Evolutionary conservation across 2,113 vertebrate species (phyloP).

Genomic region (Callospermophilus lateralis): DNA sequence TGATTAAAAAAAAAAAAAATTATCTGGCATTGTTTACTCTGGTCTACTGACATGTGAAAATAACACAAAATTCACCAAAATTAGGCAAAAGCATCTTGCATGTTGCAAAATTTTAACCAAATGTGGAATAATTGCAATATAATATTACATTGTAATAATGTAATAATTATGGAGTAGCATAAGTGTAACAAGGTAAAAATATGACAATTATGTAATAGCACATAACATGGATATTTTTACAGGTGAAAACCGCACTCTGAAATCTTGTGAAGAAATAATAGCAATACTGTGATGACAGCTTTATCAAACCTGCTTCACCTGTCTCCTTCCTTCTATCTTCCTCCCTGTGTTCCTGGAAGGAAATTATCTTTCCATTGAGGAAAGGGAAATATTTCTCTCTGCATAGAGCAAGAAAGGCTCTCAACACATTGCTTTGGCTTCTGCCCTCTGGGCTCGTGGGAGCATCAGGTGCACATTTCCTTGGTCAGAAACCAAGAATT

Average conservation of each 20-base stretch:
- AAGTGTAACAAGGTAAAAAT: conserved; percentile 20
- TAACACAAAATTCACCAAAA: conserved; percentile 3
- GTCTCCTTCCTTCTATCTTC: neutral
- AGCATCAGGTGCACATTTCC: neutral
- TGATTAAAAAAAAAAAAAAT: neutral
- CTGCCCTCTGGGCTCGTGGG: neutral
- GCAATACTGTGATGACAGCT: neutral
- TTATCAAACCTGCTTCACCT: neutral
- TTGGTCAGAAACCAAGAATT: neutral
- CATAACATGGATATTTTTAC: neutral
- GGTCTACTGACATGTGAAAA: neutral
- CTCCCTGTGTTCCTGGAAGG: neutral
- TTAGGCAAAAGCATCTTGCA: neutral
- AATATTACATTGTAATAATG: neutral
- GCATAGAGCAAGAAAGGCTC: neutral
- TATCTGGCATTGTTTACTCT: conserved; percentile 16
- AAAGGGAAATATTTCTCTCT: neutral
- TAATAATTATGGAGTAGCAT: neutral
- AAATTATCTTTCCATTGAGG: neutral
- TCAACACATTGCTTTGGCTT: neutral
- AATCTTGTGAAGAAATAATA: neutral
- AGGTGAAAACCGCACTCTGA: neutral
- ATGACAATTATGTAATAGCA: neutral
- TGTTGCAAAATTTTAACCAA: neutral
- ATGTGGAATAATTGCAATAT: neutral